A percentile compares a stretch with the other conserved stretches of the same genome.
Evolutionary conservation across 2,888 invertebrate species (phyloP).

Genomic region (Galerucella pusilla): DNA sequence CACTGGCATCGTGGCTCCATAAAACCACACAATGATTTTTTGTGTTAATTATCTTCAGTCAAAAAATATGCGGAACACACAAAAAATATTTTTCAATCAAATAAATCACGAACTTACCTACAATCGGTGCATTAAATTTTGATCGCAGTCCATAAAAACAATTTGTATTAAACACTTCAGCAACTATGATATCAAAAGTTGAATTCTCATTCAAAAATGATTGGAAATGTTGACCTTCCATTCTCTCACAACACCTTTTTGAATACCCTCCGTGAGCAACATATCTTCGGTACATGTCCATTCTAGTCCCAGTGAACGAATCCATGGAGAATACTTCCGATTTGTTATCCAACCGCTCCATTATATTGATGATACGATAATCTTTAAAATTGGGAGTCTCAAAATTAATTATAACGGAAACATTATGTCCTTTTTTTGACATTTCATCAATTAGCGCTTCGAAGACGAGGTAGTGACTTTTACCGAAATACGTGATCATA

Average conservation of each 20-base stretch:
- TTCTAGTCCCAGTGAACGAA: conserved; percentile 8
- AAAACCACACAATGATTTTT: too few relatives aligned
- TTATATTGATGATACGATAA: conserved; percentile 11
- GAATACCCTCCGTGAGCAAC: background rate
- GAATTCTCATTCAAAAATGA: conserved; percentile 62
- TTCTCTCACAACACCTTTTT: conserved; percentile 25
- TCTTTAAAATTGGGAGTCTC: background rate
- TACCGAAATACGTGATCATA: conserved; percentile 75
- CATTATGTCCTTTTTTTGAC: conserved; percentile 72
- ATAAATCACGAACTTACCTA: conserved; percentile 56
- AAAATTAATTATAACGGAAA: conserved; percentile 77
- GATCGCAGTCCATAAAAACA: conserved; percentile 75
- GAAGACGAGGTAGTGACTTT: conserved; percentile 77
- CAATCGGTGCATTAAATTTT: conserved; percentile 71
- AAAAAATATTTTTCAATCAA: background rate
- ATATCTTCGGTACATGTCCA: conserved; percentile 5
- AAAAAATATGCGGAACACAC: too few relatives aligned
- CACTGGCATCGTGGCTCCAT: too few relatives aligned
- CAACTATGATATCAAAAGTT: conserved; percentile 74
- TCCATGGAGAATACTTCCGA: background rate
- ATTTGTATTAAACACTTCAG: conserved; percentile 77
- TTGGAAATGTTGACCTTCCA: conserved; percentile 59
- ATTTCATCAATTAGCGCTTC: conserved; percentile 71
- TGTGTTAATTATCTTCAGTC: too few relatives aligned
- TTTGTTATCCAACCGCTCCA: background rate